Evolutionary conservation across 2,113 vertebrate genomes (phyloP), one percentile per base, ranked within the genome.

Genomic region (Gnathonemus longibarbis): DNA sequence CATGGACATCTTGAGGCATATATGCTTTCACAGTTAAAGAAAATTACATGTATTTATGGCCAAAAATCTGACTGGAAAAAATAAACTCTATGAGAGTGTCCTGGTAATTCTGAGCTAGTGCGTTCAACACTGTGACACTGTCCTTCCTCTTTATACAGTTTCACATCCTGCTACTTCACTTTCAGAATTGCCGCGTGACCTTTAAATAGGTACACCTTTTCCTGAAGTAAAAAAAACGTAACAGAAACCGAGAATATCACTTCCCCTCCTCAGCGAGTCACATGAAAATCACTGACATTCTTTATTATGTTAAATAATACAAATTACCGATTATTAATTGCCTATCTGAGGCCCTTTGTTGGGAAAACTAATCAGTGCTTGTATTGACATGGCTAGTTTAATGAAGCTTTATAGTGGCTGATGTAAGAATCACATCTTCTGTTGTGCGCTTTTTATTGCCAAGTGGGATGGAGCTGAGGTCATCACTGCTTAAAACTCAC

Each of bases 101-200:
- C 35, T 35, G 74, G 35, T 80, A 19, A 19, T 42, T 80, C 74
- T 39, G 74, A 42, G 5, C 11, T 35, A 17, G 10, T 5, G 4
- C 0, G 27, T 39, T 80, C 13, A 39, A 80, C 31, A 17, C 74
- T 39, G 74, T 42, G 35, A 42, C 5, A 35, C 35, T 19, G 74
- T 19, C 35, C 15, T 80, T 70, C 62, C n/a, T 70, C 62, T 27
- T 70, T 46, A 45, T 39, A 27, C 24, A 1, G 62, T 88, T 74
- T 74, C 66, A 50, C 27, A 46, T 46, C 66, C 88, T 46, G 15
- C 17, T 89, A 48, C 1, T 15, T 31, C n/a, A 17, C 58, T 48
- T 86, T 86, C 84, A 50, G 48, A 50, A 86, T 50, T 86, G 48
- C 24, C 84, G 17, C 48, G 45, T 52, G 88, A 89, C 88, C 88